Base-by-base conservation (phyloP, 2,113 vertebrate species). In the Cnemophilus loriae region DNA sequence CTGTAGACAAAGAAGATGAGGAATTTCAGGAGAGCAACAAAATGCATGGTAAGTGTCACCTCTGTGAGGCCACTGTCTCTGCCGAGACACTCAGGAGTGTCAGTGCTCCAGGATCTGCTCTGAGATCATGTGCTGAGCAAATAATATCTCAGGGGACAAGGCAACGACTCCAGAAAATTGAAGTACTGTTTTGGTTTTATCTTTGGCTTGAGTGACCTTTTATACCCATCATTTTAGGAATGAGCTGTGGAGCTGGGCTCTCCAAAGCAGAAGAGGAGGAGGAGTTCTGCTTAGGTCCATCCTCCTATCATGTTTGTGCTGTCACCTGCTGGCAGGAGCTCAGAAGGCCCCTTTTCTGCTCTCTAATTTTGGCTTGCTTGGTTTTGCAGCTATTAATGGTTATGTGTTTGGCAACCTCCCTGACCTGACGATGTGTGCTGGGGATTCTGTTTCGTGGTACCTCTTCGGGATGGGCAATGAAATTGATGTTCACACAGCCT, bases 391-490 rank as follows among this genome's bases (percentile, higher is more conserved):
- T 89, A 98, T 98, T 91, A 98, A 98, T 65, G 98, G 98, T 28
- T 98, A 97, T n/a, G 82, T 98, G 63, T 98, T 98, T 97, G 98
- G 98, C 49, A 98, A 98, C 83, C 97, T 98, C 41, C 98, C 98
- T 32, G 97, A 94, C 5, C 8, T 98, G 89, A 97, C 33, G 1
- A 98, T 98, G 98, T 98, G 98, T 94, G 56, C 90, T 67, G 97
- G 97, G 37, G 97, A 97, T 74, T 82, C 15, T 9, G 86, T 98
- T 64, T 94, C 97, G 3, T 98, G 98, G 98, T 97, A 98, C 20
- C 97, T 98, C 84, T 98, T 98, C 2, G 98, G 98, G 37, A 98
- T 98, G 97, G 98, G 98, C 77, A 98, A 96, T 78, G 98, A 98
- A 93, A 81, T 98, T 9, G 98, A 98, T 70, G 55, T 98, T 69